A percentile compares a stretch with the other conserved stretches of the same genome.
Conservation (phyloP, 2,888 invertebrate species). For the Eugnorisma glareosa region DNA sequence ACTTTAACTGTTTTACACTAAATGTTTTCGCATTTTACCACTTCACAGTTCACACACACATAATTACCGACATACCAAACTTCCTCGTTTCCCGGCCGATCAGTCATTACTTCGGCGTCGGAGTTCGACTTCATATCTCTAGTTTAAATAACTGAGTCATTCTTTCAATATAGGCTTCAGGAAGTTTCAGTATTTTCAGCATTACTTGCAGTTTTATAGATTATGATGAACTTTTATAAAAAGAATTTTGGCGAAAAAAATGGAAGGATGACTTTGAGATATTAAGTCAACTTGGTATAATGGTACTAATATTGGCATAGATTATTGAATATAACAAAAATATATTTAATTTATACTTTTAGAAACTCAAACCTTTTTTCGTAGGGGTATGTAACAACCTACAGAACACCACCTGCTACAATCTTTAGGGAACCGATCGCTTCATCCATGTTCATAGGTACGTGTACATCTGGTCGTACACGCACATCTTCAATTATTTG, state of each 20-base stretch:
- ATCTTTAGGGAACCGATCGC: no score
- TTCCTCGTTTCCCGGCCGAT: conserved; percentile 28
- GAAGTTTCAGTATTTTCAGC: conserved; percentile 18
- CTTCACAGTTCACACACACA: conserved; percentile 6
- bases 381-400: no score
- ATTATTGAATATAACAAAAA: no score
- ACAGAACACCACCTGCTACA: no score
- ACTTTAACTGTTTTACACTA: not conserved
- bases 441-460: no score
- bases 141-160: conserved; percentile 49
- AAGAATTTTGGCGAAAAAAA: not conserved
- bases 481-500: not conserved
- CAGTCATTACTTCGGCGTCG: conserved; percentile 29
- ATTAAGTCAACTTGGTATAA: not conserved
- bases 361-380: no score
- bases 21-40: not conserved
- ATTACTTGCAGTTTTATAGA: conserved; percentile 28
- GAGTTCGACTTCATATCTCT: conserved; percentile 36
- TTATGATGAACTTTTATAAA: conserved; percentile 23
- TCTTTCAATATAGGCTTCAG: conserved; percentile 40
- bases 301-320: not conserved
- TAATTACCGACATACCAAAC: conserved; percentile 22
- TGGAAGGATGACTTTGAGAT: not conserved
- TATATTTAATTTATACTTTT: no score
- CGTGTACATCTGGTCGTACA: no score